Percentiles rank a stretch among this genome's conserved stretches.
Conservation (phyloP, 2,797 vertebrate genomes). For the Luscinia luscinia region DNA sequence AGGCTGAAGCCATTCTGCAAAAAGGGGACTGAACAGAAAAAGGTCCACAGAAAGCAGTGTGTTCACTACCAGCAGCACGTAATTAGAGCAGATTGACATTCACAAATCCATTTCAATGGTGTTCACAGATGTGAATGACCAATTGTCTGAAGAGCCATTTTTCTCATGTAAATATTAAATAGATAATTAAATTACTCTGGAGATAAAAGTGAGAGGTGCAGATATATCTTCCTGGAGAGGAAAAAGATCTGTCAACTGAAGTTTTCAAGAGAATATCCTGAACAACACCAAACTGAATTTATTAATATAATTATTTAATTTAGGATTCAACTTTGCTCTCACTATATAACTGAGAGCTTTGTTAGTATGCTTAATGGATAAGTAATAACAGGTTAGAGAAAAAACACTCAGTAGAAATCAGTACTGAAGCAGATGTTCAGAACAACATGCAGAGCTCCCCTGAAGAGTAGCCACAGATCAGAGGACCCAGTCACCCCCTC, state of each 20-base stretch:
- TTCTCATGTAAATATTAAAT: neutral
- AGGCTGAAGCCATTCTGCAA: neutral
- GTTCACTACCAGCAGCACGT: neutral
- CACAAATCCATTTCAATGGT: neutral
- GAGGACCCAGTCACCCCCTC: neutral
- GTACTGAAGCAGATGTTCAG: neutral
- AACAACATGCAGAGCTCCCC: neutral
- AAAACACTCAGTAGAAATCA: neutral
- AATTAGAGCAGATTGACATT: neutral
- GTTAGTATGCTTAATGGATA: neutral
- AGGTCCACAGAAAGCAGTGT: neutral
- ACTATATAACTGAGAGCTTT: neutral
- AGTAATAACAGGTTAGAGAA: neutral
- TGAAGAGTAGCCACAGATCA: neutral
- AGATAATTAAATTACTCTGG: neutral
- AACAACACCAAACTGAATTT: neutral
- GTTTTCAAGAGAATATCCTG: neutral
- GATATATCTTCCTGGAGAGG: neutral
- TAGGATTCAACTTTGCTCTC: neutral
- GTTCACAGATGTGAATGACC: neutral
- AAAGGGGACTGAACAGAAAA: neutral
- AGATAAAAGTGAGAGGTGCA: neutral
- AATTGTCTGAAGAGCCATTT: slow-evolving; percentile 4
- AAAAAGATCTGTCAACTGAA: neutral
- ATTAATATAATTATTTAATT: neutral